Percentiles rank a stretch among this genome's conserved stretches.
phyloP scores from a whole-genome alignment of 1,140 invertebrate species.

The Bacillus rossius region DNA sequence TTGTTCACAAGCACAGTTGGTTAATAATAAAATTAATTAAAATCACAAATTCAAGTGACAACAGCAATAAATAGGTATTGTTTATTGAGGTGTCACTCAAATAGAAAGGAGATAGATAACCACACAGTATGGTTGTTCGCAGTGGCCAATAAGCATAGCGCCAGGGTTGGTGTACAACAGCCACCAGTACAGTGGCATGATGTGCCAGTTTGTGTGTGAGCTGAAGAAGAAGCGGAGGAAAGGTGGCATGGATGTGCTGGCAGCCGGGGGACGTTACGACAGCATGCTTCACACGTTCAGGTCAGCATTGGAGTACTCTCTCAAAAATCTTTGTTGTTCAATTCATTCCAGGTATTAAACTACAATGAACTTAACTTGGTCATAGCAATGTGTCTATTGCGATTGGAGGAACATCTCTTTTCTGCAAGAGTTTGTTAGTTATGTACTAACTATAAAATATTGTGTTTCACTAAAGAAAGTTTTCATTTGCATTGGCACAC shows the following conservation, averaged over 20 bases:
- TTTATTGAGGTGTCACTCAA: no score
- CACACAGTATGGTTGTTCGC: no score
- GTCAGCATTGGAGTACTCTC: slow-evolving; percentile 8
- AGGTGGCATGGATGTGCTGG: slow-evolving; percentile 52
- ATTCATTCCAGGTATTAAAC: slow-evolving; percentile 36
- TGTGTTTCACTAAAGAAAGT: no score
- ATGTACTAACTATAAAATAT: no score
- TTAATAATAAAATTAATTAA: no score
- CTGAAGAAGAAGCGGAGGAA: slow-evolving; percentile 51
- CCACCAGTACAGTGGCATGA: slow-evolving; percentile 61
- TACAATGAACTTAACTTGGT: slow-evolving; percentile 28
- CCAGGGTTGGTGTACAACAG: slow-evolving; percentile 60
- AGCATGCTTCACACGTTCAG: slow-evolving; percentile 43
- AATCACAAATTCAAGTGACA: no score
- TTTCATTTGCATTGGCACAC: no score
- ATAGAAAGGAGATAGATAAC: no score
- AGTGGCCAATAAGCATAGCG: slow-evolving; percentile 55
- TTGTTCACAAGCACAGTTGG: background rate
- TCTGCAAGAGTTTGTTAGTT: no score
- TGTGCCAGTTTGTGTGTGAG: slow-evolving; percentile 64
- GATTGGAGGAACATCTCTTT: no score
- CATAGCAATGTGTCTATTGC: background rate
- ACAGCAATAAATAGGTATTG: no score
- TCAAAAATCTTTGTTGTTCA: no score
- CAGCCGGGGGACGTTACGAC: slow-evolving; percentile 58